Base-by-base conservation (phyloP, 2,888 invertebrate species). In the Phaedon cochleariae region DNA sequence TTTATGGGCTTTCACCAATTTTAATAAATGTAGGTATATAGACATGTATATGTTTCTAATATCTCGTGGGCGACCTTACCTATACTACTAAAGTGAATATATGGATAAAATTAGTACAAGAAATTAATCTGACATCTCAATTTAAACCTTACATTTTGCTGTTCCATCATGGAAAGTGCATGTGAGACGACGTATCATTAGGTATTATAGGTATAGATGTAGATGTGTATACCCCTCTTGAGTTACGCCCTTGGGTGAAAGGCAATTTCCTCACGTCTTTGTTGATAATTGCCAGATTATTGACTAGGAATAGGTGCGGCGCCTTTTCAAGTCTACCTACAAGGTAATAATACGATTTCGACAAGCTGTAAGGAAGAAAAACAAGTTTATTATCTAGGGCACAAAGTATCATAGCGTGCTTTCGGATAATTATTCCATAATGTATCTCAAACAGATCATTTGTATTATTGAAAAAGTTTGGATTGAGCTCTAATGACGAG, bases 201-300 rank as follows among this genome's bases (percentile, higher is more conserved):
- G n/a, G n/a, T n/a, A n/a, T n/a, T n/a, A n/a, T n/a, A n/a, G n/a
- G n/a, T n/a, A n/a, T n/a, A n/a, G n/a, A n/a, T n/a, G n/a, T n/a
- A n/a, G n/a, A n/a, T n/a, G n/a, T n/a, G n/a, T n/a, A n/a, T n/a
- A n/a, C n/a, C n/a, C 26, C 26, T 26, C 26, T 26, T 7, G 26
- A 26, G 26, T 2, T 55, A 55, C 41, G 55, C 29, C 55, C 20
- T 26, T 45, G 57, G 41, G 45, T 26, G 57, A 67, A 67, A 69
- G 62, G 58, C 72, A 48, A 71, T 73, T 74, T 75, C 73, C 71
- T 74, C 71, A 74, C 75, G 69, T 75, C 72, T 71, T 68, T 71
- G 70, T 71, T 58, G 59, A 63, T 70, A 69, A 73, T 70, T 70
- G 70, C 69, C 57, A 22, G 49, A 62, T 62, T 62, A 62, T 62